Percentiles rank a stretch among this genome's conserved stretches.
Conservation (phyloP, 2,888 invertebrate species). For the Leucania comma region DNA sequence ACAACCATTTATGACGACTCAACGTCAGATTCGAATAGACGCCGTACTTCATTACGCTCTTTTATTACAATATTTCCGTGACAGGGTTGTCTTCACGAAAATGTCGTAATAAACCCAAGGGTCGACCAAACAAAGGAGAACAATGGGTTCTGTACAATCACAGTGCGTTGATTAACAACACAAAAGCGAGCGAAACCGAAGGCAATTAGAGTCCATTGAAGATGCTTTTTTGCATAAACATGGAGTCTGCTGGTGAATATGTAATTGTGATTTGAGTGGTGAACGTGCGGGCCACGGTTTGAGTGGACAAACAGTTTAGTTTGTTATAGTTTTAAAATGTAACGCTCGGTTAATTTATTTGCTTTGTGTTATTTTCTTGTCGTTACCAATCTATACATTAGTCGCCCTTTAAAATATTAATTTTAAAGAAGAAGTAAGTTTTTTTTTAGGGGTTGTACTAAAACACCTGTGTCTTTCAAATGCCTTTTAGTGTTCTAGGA, state of each 20-base stretch:
- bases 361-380: background rate
- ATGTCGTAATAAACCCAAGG: conserved; percentile 58
- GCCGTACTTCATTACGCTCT: conserved; percentile 31
- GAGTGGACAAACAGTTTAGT: conserved; percentile 26
- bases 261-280: conserved; percentile 43
- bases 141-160: conserved; percentile 69
- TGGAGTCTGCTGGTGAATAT: conserved; percentile 54
- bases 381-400: background rate
- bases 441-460: too few species aligned
- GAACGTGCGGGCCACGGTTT: conserved; percentile 28
- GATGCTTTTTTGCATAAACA: conserved; percentile 63
- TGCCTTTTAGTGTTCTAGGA: too few species aligned
- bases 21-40: conserved; percentile 15
- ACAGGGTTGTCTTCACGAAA: conserved; percentile 48
- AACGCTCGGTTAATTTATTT: conserved; percentile 7
- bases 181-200: conserved; percentile 73
- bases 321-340: conserved; percentile 30
- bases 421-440: too few species aligned
- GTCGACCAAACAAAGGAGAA: conserved; percentile 57
- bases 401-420: too few species aligned
- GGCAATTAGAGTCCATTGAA: conserved; percentile 73
- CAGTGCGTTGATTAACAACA: conserved; percentile 75
- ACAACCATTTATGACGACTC: conserved; percentile 6
- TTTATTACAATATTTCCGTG: conserved; percentile 35
- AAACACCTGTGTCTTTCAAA: too few species aligned